These are phyloP conservation scores for Polypedilum vanderplanki DNA, from an alignment of 1,140 invertebrate species.

Conservation along the genomic window DNA sequence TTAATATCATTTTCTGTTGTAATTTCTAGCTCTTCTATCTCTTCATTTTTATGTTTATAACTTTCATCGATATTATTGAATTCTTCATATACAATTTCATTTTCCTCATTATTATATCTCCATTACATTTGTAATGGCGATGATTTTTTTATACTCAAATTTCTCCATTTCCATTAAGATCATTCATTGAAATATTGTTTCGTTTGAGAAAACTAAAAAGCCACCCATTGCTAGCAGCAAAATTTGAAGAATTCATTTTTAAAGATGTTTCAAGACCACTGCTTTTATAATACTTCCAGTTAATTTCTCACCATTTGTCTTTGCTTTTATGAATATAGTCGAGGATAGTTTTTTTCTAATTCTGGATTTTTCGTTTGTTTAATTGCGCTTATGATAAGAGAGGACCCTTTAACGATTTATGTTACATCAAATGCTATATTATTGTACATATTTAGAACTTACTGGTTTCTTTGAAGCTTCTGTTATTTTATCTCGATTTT, in stretches of 20 bases:
- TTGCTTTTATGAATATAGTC: not conserved
- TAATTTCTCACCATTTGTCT: not conserved
- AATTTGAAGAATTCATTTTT: not conserved
- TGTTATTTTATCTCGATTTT: slow-evolving; percentile 12
- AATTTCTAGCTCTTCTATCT: not conserved
- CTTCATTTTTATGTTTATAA: not conserved
- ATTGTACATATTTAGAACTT: not conserved
- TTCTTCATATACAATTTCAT: not conserved
- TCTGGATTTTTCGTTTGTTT: not conserved
- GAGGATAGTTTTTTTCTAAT: not conserved
- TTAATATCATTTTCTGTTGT: not conserved
- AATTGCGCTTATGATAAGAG: not conserved
- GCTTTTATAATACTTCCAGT: not conserved
- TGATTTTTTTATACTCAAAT: not conserved
- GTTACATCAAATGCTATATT: not conserved
- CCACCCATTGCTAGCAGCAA: not conserved
- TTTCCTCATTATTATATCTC: not conserved
- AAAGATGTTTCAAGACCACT: not conserved
- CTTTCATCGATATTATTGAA: not conserved
- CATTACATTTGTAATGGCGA: too few species aligned
- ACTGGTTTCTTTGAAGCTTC: not conserved
- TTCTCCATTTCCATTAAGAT: not conserved
- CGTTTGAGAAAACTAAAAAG: not conserved
- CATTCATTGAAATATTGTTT: not conserved
- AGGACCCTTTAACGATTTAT: not conserved